phyloP scores from a whole-genome alignment of 2,113 vertebrate species.

The Osmerus mordax region DNA sequence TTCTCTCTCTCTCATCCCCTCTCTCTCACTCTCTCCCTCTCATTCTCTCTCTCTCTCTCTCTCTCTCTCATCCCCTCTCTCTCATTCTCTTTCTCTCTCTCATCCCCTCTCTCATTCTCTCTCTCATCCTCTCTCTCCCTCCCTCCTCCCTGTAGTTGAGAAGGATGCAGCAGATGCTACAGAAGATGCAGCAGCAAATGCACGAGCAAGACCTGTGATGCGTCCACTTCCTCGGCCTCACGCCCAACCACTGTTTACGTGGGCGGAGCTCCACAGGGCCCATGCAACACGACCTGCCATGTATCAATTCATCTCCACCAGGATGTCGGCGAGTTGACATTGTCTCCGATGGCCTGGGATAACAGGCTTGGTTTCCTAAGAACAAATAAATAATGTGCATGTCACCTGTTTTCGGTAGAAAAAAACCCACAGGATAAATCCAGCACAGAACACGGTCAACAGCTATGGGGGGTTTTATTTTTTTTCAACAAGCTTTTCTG shows the following conservation, averaged over 20 bases:
- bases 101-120: too few species aligned
- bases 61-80: background rate
- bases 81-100: background rate
- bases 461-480: too few species aligned
- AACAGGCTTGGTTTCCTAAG: too few species aligned
- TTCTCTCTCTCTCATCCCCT: background rate
- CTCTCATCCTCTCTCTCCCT: background rate
- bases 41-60: background rate
- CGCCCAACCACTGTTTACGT: background rate
- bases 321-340: background rate
- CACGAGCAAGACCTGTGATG: slow-evolving; percentile 70
- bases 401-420: background rate
- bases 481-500: background rate
- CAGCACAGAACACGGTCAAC: background rate
- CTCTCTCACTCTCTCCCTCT: too few species aligned
- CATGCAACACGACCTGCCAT: background rate
- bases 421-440: background rate
- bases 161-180: slow-evolving; percentile 74
- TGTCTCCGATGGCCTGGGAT: too few species aligned
- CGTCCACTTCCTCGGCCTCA: background rate
- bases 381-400: background rate
- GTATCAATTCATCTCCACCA: background rate
- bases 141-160: slow-evolving; percentile 49
- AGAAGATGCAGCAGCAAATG: slow-evolving; percentile 76
- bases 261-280: background rate